Evolutionary conservation across 2,113 vertebrate genomes (phyloP).

Genomic region (Gopherus flavomarginatus): DNA sequence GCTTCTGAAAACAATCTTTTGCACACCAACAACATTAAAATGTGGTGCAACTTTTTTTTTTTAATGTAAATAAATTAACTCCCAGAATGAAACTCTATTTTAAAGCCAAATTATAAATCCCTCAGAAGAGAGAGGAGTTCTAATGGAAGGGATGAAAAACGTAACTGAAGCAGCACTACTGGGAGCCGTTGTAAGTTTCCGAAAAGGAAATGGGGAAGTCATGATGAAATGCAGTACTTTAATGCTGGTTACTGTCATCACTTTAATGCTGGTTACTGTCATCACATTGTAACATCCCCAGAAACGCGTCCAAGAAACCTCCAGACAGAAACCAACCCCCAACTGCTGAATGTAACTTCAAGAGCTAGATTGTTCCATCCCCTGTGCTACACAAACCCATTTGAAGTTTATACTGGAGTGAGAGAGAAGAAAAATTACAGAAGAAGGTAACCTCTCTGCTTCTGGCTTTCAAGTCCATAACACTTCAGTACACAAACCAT

Average conservation of each 20-base stretch:
- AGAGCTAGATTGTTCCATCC: not conserved
- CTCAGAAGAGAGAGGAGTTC: not conserved
- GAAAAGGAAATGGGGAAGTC: not conserved
- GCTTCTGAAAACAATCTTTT: slow-evolving; percentile 27
- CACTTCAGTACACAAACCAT: not conserved
- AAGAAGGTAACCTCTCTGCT: not conserved
- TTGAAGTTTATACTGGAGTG: not conserved
- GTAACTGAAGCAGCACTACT: not conserved
- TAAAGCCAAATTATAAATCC: not conserved
- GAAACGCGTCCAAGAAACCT: not conserved
- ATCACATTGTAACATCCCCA: not conserved
- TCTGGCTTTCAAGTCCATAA: slow-evolving; percentile 29
- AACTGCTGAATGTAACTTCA: not conserved
- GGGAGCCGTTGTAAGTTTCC: not conserved
- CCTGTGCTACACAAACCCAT: not conserved
- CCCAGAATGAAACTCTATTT: not conserved
- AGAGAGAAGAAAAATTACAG: not conserved
- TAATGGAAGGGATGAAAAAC: not conserved
- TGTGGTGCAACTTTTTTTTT: not conserved
- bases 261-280: not conserved
- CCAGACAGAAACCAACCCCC: not conserved
- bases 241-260: not conserved
- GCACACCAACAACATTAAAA: not conserved
- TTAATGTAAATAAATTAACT: not conserved
- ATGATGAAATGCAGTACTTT: not conserved